phyloP scores from a whole-genome alignment of 2,113 vertebrate species.

The Terrapene triunguis region DNA sequence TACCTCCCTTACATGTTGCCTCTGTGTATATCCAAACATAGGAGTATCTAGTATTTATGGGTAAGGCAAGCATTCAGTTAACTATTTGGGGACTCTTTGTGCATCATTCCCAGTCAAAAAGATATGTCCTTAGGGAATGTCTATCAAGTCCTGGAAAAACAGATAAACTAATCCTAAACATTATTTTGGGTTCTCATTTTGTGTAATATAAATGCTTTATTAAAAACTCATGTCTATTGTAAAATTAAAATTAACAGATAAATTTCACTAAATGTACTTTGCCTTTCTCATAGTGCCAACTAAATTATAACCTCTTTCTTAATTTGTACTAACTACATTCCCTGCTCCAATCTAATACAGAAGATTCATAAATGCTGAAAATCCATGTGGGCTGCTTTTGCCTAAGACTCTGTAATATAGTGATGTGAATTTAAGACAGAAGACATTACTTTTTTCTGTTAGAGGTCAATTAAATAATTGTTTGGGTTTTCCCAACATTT shows the following conservation, averaged over 20 bases:
- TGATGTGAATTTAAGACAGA: background rate
- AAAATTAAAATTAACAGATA: constrained; percentile 5
- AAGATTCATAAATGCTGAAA: background rate
- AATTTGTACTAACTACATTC: background rate
- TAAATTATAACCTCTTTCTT: background rate
- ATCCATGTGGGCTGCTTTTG: background rate
- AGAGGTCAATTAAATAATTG: background rate
- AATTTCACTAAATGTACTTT: background rate
- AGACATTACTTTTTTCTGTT: background rate
- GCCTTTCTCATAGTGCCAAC: background rate
- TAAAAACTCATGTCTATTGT: background rate
- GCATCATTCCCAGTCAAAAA: background rate
- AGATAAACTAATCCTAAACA: background rate
- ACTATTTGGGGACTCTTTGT: background rate
- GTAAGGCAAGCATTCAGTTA: background rate
- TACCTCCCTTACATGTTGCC: no score
- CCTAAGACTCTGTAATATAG: background rate
- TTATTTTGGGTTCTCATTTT: constrained; percentile 8
- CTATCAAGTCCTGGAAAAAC: background rate
- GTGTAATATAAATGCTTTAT: background rate
- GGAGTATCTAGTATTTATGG: background rate
- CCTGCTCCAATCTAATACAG: background rate
- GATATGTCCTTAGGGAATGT: background rate
- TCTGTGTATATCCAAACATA: background rate
- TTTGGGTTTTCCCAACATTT: background rate